Evolutionary conservation across 2,113 vertebrate species (phyloP).

Genomic region (Dasyprocta punctata): DNA sequence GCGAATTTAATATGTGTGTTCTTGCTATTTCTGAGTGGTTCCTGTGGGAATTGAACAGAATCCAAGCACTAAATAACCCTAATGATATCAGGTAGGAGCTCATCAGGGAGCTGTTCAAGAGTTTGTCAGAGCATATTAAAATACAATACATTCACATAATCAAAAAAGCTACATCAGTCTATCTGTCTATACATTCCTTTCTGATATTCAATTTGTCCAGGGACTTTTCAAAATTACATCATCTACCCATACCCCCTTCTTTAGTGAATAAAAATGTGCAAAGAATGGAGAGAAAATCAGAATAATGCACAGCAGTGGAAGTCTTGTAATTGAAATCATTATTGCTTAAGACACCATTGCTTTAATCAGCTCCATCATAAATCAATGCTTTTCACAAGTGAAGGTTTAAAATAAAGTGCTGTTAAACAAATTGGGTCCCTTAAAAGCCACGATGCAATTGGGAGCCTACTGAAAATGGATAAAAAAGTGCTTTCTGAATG

Average conservation of each 20-base stretch:
- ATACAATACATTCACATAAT: constrained; percentile 63
- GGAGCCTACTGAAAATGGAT: constrained; percentile 71
- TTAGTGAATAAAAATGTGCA: constrained; percentile 71
- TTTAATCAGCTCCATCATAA: constrained; percentile 78
- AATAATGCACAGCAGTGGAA: constrained; percentile 64
- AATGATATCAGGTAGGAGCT: constrained; percentile 73
- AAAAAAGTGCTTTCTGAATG: constrained; percentile 77
- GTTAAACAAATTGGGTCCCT: constrained; percentile 69
- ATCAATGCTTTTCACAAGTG: constrained; percentile 69
- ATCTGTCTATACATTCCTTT: constrained; percentile 76
- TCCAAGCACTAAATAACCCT: constrained; percentile 71
- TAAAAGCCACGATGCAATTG: constrained; percentile 78
- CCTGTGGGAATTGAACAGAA: constrained; percentile 67
- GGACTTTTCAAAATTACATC: constrained; percentile 77
- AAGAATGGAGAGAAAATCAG: constrained; percentile 72
- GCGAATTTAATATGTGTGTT: constrained; percentile 37
- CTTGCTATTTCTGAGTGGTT: constrained; percentile 48
- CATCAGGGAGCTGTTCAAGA: constrained; percentile 65
- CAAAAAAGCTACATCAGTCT: constrained; percentile 72
- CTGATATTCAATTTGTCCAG: constrained; percentile 75
- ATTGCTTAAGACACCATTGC: constrained; percentile 72
- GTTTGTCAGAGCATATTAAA: constrained; percentile 81
- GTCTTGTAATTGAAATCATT: constrained; percentile 69
- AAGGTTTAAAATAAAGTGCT: constrained; percentile 78
- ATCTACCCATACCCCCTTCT: constrained; percentile 57